Evolutionary conservation across 2,113 vertebrate genomes (phyloP).

Genomic region (Porphyrio hochstetteri): DNA sequence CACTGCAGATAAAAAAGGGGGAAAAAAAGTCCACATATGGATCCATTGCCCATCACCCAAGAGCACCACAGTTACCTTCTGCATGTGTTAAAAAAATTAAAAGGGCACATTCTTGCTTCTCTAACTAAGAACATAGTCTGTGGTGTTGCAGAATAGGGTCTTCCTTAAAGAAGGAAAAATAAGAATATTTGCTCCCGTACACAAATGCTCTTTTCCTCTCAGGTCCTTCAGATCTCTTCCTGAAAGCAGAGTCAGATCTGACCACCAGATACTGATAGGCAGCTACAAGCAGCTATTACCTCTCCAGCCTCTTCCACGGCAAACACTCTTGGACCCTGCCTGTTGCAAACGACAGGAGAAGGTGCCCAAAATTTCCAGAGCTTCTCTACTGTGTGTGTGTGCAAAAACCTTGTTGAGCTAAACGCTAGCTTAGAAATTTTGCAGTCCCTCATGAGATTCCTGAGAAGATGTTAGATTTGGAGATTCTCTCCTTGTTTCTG

Average conservation of each 20-base stretch:
- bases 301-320: neutral
- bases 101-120: neutral
- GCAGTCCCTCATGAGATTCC: neutral
- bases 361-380: neutral
- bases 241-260: neutral
- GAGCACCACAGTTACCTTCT: neutral
- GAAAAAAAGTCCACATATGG: neutral
- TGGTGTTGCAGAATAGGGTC: neutral
- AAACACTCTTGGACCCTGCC: neutral
- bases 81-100: neutral
- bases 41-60: neutral
- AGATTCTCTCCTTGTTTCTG: neutral
- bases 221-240: neutral
- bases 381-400: neutral
- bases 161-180: neutral
- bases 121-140: neutral
- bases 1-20: slow-evolving; percentile 32
- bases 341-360: neutral
- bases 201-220: neutral
- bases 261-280: neutral
- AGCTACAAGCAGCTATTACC: neutral
- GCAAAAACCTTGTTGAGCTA: neutral
- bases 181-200: neutral
- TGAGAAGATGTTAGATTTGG: neutral
- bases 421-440: neutral